Evolutionary conservation across 2,888 invertebrate species (phyloP), one percentile per base, ranked within the genome.

Genomic region (Megalurothrips usitatus): DNA sequence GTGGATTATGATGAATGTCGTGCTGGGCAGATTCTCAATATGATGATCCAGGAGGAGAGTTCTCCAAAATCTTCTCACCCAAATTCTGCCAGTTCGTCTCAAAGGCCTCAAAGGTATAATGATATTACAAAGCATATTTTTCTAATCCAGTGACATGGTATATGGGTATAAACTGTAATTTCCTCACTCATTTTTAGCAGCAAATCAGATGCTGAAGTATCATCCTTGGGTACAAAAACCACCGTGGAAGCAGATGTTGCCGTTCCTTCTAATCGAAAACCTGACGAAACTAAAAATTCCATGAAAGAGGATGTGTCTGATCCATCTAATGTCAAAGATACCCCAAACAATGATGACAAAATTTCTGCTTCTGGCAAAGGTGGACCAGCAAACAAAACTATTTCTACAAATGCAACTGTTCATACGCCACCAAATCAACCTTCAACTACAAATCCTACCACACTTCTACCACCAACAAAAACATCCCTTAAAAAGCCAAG

Each of bases 1-100:
- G 95, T 95, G 0, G 92, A 94, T 85, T 97, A 92, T 87, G 93
- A 96, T 83, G 95, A 95, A 86, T 92, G 93, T 81, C 90, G 93
- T 81, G 95, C 96, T 0, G 92, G 91, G 83, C 93, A 94, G 86
- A 94, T 97, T 83, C 88, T 97, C 81, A 89, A 91, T 84, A 92
- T 93, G 49, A 93, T 93, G 86, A 88, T 91, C 12, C 89, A 91
- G 82, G 94, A 94, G 84, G 94, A 94, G 84, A 86, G 87, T 26
- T 23, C 68, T 23, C 68, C 68, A 23, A 75, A 75, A 26, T 75
- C 68, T 26, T 26, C 68, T 12, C 68, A 75, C 4, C 68, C 68
- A 26, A 75, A 26, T 26, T 75, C 26, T 26, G 68, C 68, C 9
- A 23, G 23, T 12, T 75, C 68, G 26, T 75, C 68, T 75, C 68